A percentile compares a stretch with the other conserved stretches of the same genome.
Evolutionary conservation across 2,113 vertebrate species (phyloP).

Genomic region (Protobothrops mucrosquamatus): DNA sequence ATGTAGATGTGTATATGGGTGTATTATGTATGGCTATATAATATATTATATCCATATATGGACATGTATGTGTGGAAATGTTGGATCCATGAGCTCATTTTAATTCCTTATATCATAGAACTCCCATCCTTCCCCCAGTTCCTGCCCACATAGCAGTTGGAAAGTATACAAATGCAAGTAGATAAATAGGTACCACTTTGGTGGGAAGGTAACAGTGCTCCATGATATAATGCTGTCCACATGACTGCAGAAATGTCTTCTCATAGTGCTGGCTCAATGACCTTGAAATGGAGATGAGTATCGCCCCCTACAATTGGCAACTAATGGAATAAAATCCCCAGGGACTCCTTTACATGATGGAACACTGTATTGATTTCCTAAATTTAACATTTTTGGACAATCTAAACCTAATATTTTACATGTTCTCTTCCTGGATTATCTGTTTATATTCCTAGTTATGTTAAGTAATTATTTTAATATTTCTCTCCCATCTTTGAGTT

Average conservation of each 20-base stretch:
- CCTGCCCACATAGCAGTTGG: not conserved
- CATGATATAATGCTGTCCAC: too few species aligned
- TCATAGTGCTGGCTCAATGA: too few species aligned
- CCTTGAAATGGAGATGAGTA: too few species aligned
- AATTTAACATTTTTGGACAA: not conserved
- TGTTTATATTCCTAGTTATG: not conserved
- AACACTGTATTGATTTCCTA: not conserved
- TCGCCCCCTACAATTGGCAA: too few species aligned
- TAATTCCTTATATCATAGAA: not conserved
- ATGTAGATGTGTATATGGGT: not conserved
- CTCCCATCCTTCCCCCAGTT: not conserved
- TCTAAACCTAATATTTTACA: not conserved
- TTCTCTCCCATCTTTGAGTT: not conserved
- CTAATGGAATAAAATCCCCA: too few species aligned
- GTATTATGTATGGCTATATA: not conserved
- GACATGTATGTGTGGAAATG: not conserved
- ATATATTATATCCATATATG: not conserved
- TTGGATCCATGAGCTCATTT: not conserved
- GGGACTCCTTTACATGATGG: not conserved
- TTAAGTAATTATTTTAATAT: not conserved
- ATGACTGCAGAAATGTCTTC: too few species aligned
- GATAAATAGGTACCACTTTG: not conserved
- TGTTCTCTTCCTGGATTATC: not conserved
- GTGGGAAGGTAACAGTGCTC: too few species aligned
- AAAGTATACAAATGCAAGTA: not conserved